These are phyloP conservation scores for Diploptera punctata DNA, from an alignment of 2,888 invertebrate genomes.

Conservation along the genomic window DNA sequence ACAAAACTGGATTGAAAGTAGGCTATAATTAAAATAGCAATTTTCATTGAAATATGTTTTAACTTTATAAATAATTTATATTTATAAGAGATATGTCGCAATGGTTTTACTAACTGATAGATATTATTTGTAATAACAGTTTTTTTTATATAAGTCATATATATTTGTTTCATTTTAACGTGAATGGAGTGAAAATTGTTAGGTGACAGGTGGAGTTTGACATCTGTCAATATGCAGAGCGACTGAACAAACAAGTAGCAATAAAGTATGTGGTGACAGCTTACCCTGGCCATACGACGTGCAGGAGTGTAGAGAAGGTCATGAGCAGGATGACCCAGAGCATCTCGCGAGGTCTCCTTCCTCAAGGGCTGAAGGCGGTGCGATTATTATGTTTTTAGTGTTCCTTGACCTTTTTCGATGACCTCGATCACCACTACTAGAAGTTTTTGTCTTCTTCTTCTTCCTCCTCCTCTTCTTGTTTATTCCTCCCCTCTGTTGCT, in stretches of 20 bases:
- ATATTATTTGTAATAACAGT: too few relatives aligned
- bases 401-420: constrained; percentile 26
- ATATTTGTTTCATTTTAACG: too few relatives aligned
- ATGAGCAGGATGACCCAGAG: constrained; percentile 34
- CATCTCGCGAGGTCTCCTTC: constrained; percentile 28
- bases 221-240: too few relatives aligned
- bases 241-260: not conserved
- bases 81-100: too few relatives aligned
- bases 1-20: too few relatives aligned
- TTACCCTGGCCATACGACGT: constrained; percentile 20
- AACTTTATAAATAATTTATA: too few relatives aligned
- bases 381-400: constrained; percentile 1
- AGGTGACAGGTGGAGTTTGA: too few relatives aligned
- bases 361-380: constrained; percentile 10
- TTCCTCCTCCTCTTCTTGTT: not conserved
- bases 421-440: constrained; percentile 23
- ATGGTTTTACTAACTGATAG: too few relatives aligned
- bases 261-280: not conserved
- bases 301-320: constrained; percentile 25
- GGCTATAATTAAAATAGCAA: too few relatives aligned
- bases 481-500: constrained; percentile 26
- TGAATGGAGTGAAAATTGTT: too few relatives aligned
- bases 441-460: constrained; percentile 5
- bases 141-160: too few relatives aligned
- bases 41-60: too few relatives aligned